Percentiles rank a stretch among this genome's conserved stretches.
These are phyloP conservation scores for Drosophila incognita DNA, from an alignment of 2,888 invertebrate species.

Conservation along the genomic window DNA sequence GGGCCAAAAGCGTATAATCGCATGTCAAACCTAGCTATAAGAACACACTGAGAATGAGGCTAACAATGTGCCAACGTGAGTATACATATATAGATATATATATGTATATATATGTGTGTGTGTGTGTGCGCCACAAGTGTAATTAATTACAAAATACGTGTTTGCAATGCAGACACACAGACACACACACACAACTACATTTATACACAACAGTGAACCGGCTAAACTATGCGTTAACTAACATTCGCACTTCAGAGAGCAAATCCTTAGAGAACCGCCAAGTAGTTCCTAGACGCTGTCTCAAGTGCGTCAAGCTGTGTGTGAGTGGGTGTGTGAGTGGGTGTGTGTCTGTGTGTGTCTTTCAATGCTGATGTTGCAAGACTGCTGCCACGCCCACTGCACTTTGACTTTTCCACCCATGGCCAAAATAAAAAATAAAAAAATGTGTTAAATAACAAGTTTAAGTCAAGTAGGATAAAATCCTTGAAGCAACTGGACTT, in stretches of 20 bases:
- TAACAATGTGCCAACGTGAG: slow-evolving; percentile 37
- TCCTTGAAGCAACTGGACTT: slow-evolving; percentile 24
- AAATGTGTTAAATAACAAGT: slow-evolving; percentile 30
- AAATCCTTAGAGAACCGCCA: slow-evolving; percentile 37
- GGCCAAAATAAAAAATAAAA: slow-evolving; percentile 7
- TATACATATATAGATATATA: not conserved
- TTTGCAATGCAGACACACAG: slow-evolving; percentile 38
- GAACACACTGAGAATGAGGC: slow-evolving; percentile 36
- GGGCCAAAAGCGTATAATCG: slow-evolving; percentile 52
- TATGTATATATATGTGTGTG: not conserved
- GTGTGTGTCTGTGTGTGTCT: slow-evolving; percentile 11
- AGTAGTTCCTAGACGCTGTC: slow-evolving; percentile 36
- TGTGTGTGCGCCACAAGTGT: slow-evolving; percentile 55
- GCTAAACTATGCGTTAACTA: slow-evolving; percentile 63
- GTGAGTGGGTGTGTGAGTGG: not conserved
- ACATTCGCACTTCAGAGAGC: slow-evolving; percentile 63
- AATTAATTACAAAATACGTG: slow-evolving; percentile 77
- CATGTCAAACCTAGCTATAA: slow-evolving; percentile 51
- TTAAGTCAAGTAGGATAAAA: slow-evolving; percentile 27
- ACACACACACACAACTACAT: slow-evolving; percentile 19
- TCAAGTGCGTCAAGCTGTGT: slow-evolving; percentile 23
- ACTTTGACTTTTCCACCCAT: slow-evolving; percentile 18
- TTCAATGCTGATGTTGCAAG: slow-evolving; percentile 35
- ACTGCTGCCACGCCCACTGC: slow-evolving; percentile 32
- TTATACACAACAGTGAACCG: slow-evolving; percentile 19